Conservation (phyloP, 2,888 invertebrate genomes). For the Rhodophaea formosa region DNA sequence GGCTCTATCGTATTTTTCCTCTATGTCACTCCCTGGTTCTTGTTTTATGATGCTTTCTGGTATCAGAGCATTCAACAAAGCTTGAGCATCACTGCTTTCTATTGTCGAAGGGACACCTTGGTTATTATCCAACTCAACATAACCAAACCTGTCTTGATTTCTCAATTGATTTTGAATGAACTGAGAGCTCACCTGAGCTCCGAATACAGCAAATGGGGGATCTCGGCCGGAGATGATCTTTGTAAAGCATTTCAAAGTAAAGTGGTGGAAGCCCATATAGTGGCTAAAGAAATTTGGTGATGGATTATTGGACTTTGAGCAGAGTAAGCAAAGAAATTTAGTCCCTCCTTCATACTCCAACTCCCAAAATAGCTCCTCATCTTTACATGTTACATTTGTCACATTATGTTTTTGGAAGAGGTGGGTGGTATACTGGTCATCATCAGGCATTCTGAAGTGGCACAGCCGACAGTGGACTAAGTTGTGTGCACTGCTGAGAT, state of each 20-base stretch:
- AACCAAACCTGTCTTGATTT: slow-evolving; percentile 52
- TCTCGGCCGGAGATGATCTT: slow-evolving; percentile 59
- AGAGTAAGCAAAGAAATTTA: slow-evolving; percentile 62
- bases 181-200: slow-evolving; percentile 62
- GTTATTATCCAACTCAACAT: slow-evolving; percentile 54
- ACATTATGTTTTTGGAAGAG: slow-evolving; percentile 68
- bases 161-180: slow-evolving; percentile 61
- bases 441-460: slow-evolving; percentile 62
- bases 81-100: slow-evolving; percentile 24
- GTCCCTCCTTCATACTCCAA: slow-evolving; percentile 50
- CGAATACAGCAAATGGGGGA: slow-evolving; percentile 59
- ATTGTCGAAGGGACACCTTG: slow-evolving; percentile 22
- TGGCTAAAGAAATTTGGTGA: slow-evolving; percentile 62
- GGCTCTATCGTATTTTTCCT: slow-evolving; percentile 22
- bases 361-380: slow-evolving; percentile 60
- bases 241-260: slow-evolving; percentile 71
- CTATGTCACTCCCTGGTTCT: slow-evolving; percentile 38
- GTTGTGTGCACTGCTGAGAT: slow-evolving; percentile 56
- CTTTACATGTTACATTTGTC: slow-evolving; percentile 49
- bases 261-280: slow-evolving; percentile 70
- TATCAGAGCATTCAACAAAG: slow-evolving; percentile 41
- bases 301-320: slow-evolving; percentile 54
- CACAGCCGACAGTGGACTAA: slow-evolving; percentile 72
- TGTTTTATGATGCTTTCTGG: slow-evolving; percentile 42
- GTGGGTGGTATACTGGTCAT: slow-evolving; percentile 62